These are phyloP conservation scores for Drosophila anomalata DNA, from an alignment of 2,888 invertebrate genomes.

Conservation along the genomic window DNA sequence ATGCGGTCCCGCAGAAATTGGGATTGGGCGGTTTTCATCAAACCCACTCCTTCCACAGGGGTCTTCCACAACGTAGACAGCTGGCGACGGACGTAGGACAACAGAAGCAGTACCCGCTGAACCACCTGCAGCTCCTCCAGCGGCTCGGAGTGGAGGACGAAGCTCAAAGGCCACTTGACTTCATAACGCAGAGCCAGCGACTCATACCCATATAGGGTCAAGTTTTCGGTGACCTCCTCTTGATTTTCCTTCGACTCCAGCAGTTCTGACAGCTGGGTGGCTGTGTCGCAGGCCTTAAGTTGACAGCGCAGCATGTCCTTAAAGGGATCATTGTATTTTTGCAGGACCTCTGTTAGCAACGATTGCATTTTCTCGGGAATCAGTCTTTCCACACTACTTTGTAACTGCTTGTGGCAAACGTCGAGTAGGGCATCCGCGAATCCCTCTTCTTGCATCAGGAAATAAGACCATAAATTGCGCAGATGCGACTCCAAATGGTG, in stretches of 20 bases:
- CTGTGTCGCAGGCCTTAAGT: slow-evolving; percentile 43
- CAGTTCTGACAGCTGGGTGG: slow-evolving; percentile 38
- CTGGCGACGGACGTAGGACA: slow-evolving; percentile 53
- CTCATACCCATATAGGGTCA: slow-evolving; percentile 50
- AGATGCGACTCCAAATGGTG: slow-evolving; percentile 45
- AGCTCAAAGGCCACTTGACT: slow-evolving; percentile 58
- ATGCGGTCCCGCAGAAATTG: slow-evolving; percentile 43
- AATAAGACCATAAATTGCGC: slow-evolving; percentile 45
- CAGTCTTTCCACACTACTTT: slow-evolving; percentile 32
- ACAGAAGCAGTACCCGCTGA: slow-evolving; percentile 59
- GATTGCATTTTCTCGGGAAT: slow-evolving; percentile 41
- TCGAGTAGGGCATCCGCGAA: slow-evolving; percentile 36
- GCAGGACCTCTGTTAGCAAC: slow-evolving; percentile 27
- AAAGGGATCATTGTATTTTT: slow-evolving; percentile 36
- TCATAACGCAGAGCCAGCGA: slow-evolving; percentile 48
- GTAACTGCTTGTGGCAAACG: slow-evolving; percentile 25
- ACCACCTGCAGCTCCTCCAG: slow-evolving; percentile 57
- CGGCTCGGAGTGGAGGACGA: slow-evolving; percentile 47
- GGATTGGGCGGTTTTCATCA: not conserved
- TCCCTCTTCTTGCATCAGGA: slow-evolving; percentile 45
- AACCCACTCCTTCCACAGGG: not conserved
- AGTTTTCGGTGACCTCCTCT: slow-evolving; percentile 6
- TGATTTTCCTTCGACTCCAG: not conserved
- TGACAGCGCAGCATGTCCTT: slow-evolving; percentile 51
- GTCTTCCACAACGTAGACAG: slow-evolving; percentile 17